Conservation (phyloP, 2,888 invertebrate genomes). For the Loripinus fragilis region DNA sequence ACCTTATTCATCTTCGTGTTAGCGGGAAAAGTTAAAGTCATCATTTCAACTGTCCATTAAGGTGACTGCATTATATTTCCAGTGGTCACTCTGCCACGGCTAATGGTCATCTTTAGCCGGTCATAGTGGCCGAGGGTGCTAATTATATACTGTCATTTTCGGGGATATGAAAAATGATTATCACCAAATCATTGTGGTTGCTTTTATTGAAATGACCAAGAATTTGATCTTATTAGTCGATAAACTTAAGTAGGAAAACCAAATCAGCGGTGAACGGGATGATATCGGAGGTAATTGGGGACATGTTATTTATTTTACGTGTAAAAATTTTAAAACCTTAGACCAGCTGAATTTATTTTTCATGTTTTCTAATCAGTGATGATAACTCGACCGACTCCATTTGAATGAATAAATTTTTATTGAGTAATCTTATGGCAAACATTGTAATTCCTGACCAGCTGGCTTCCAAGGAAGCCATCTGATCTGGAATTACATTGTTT, state of each 20-base stretch:
- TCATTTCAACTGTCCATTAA: background rate
- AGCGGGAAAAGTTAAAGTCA: no score
- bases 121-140: conserved; percentile 35
- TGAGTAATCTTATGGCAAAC: no score
- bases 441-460: no score
- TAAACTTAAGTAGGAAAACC: background rate
- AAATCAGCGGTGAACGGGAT: no score
- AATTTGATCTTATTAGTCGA: background rate
- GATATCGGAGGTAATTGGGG: background rate
- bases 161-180: conserved; percentile 38
- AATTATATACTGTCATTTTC: conserved; percentile 42
- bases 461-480: no score
- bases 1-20: no score
- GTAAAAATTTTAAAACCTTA: background rate
- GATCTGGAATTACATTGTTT: no score
- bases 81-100: background rate
- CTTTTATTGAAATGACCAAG: conserved; percentile 5
- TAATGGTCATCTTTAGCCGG: conserved; percentile 28
- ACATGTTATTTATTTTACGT: conserved; percentile 14
- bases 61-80: conserved; percentile 4
- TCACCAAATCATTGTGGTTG: conserved; percentile 20
- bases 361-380: no score
- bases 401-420: no score
- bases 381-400: no score
- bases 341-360: no score